Percentiles rank a stretch among this genome's conserved stretches.
These are phyloP conservation scores for Mobula hypostoma DNA, from an alignment of 2,113 vertebrate genomes.

Conservation along the genomic window DNA sequence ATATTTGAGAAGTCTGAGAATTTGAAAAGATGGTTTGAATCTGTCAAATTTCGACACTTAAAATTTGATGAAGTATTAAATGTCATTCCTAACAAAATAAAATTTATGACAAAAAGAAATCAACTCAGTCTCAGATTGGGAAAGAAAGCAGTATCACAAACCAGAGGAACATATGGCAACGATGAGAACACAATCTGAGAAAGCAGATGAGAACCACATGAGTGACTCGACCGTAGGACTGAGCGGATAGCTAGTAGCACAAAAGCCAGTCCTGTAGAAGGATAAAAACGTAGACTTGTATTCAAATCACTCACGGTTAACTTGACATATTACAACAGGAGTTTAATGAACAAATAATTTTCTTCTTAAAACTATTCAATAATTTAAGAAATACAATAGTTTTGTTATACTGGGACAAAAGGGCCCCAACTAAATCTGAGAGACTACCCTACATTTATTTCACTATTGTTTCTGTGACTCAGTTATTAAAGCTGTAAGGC, in stretches of 20 bases:
- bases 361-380: neutral
- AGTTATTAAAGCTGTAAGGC: neutral
- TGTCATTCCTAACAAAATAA: neutral
- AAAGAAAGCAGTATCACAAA: neutral
- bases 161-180: neutral
- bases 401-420: neutral
- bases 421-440: neutral
- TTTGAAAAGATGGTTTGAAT: neutral
- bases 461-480: neutral
- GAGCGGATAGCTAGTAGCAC: neutral
- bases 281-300: neutral
- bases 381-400: neutral
- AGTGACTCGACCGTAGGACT: neutral
- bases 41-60: neutral
- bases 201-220: neutral
- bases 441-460: neutral
- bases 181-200: neutral
- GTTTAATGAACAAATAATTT: neutral
- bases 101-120: neutral
- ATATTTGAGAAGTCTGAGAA: neutral
- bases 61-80: neutral
- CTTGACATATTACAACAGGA: neutral
- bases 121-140: neutral
- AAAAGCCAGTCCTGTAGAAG: neutral
- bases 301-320: neutral